phyloP scores from a whole-genome alignment of 1,140 invertebrate species.

The Nylanderia fulva region DNA sequence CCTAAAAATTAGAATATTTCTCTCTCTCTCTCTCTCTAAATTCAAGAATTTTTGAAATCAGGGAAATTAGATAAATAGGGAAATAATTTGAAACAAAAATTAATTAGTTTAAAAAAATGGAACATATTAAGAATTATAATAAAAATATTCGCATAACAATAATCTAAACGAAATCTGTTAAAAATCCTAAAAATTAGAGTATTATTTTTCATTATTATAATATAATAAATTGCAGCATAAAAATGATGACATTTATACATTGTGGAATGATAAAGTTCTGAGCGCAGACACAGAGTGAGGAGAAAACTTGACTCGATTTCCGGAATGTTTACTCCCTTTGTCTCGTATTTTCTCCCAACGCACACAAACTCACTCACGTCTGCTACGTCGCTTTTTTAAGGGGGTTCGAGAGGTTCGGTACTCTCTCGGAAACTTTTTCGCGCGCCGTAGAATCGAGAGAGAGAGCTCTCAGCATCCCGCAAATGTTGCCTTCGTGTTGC shows the following conservation, averaged over 20 bases:
- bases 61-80: no score
- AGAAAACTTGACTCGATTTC: not conserved
- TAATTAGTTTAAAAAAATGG: not conserved
- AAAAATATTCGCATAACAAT: no score
- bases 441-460: conserved; percentile 12
- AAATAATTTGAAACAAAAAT: not conserved
- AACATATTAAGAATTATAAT: not conserved
- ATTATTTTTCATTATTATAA: not conserved
- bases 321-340: not conserved
- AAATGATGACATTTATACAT: not conserved
- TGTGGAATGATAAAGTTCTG: not conserved
- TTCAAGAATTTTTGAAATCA: not conserved
- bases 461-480: conserved; percentile 36
- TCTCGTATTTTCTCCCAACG: not conserved
- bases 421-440: conserved; percentile 43
- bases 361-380: not conserved
- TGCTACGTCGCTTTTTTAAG: not conserved
- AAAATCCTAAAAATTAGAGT: not conserved
- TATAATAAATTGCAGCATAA: conserved; percentile 1
- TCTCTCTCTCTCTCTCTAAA: not conserved
- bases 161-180: no score
- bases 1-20: no score
- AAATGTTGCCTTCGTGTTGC: conserved; percentile 68
- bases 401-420: conserved; percentile 6
- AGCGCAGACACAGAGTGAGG: not conserved